Evolutionary conservation across 2,888 invertebrate genomes (phyloP), one percentile per base, ranked within the genome.

Genomic region (Candidula unifasciata): DNA sequence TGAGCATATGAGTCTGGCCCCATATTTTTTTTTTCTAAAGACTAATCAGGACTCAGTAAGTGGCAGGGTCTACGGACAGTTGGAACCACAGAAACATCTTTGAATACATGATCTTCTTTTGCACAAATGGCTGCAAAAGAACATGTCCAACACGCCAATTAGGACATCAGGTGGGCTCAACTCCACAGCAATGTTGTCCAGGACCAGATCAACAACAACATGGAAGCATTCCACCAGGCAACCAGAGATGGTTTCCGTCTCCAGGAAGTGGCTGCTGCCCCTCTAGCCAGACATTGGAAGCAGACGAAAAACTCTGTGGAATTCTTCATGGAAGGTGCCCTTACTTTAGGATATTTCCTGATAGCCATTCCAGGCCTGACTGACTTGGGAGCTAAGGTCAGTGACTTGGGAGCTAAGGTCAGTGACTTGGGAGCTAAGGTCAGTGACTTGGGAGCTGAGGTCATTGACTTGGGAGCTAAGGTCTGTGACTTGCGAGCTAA

Each of bases 31-130:
- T n/a, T n/a, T n/a, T n/a, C n/a, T n/a, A n/a, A n/a, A n/a, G n/a
- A n/a, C n/a, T n/a, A n/a, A n/a, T n/a, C n/a, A n/a, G n/a, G n/a
- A n/a, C n/a, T n/a, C n/a, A n/a, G n/a, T n/a, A n/a, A n/a, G n/a
- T n/a, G n/a, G n/a, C n/a, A n/a, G n/a, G 96, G 96, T 0, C 94
- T 98, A 83, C 94, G 98, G 79, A 96, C 96, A 0, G 96, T 97
- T n/a, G 10, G 96, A 97, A 90, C 96, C 97, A 0, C 94, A 95
- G 71, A 95, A 95, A 85, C 95, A 98, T 79, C 94, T 97, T 87
- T 95, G 96, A 6, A 96, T 97, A 93, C 92, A 93, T 35, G 96
- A 96, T 85, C 94, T 98, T 83, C 93, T 95, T 21, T 94, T 94
- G n/a, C 96, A 96, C 92, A 94, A 95, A 44, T 97, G 97, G 97